phyloP scores from a whole-genome alignment of 2,113 vertebrate genomes.

The Pampusana beccarii region DNA sequence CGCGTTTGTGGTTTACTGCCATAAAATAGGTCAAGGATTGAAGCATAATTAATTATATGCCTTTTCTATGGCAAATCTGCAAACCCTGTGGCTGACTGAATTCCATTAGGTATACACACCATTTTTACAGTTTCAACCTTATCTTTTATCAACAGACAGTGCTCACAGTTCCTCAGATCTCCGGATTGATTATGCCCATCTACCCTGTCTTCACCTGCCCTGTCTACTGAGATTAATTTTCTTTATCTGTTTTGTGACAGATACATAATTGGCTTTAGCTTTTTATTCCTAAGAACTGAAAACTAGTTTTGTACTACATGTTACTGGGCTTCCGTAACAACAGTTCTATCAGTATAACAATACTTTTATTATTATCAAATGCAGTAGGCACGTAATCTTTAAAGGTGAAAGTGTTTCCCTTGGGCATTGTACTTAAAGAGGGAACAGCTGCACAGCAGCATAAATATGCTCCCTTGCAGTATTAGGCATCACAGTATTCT shows the following conservation, averaged over 20 bases:
- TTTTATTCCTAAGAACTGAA: neutral
- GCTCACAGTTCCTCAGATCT: neutral
- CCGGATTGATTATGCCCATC: neutral
- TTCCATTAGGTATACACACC: neutral
- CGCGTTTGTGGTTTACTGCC: conserved; percentile 23
- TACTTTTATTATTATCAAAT: neutral
- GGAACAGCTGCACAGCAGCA: neutral
- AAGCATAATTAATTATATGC: conserved; percentile 49
- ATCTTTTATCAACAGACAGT: neutral
- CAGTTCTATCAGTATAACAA: neutral
- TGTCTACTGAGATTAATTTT: neutral
- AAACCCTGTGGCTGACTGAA: neutral
- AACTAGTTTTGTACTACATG: neutral
- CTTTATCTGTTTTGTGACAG: neutral
- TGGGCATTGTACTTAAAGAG: neutral
- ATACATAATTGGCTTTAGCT: neutral
- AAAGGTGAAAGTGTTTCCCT: neutral
- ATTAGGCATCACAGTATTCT: neutral
- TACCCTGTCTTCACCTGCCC: neutral
- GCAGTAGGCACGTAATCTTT: neutral
- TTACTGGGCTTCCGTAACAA: neutral
- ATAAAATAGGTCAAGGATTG: conserved; percentile 55
- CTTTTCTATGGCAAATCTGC: conserved; percentile 18
- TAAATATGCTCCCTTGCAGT: neutral
- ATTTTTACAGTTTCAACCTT: neutral